Base-by-base conservation (phyloP, 2,888 invertebrate species). In the Strigamia transsilvanica region DNA sequence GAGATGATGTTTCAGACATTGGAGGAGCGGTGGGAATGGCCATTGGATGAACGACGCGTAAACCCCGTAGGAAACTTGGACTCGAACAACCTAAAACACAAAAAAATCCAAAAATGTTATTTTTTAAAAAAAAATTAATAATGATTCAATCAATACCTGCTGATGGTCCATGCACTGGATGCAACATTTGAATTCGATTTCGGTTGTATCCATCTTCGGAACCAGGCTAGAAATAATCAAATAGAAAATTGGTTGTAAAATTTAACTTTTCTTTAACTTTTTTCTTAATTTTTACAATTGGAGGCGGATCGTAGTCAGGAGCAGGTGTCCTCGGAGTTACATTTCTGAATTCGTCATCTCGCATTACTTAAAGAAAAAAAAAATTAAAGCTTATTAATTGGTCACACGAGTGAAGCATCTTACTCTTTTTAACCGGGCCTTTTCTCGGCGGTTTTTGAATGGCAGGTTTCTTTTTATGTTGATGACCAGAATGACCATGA, bases 11-110 rank as follows among this genome's bases (percentile, higher is more conserved):
- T 73, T 83, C 83, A 13, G 83, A 80, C 80, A 83, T 80, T n/a
- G 83, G 82, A 10, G 83, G 83, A 6, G 83, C 83, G 46, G 83
- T 83, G 23, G 83, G 83, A 81, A 83, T 82, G 23, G 83, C 80
- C 34, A 83, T 82, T 21, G 83, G 83, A 79, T 83, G 83, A 15
- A 82, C 81, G n/a, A 81, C 61, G 10, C 83, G 61, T 79, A 83
- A 66, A 18, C 83, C 83, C 51, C 82, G 38, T n/a, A 82, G 51
- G 51, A 82, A 82, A 23, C 77, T 77, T 32, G 82, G 82, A 78
- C 82, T 82, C 56, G 77, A 41, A 78, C 82, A 73, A 21, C 82
- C 82, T 82, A 15, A 10, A 32, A 4, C 21, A 12, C 38, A 38
- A 9, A 38, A 38, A 34, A 7, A 10, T 10, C 4, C 34, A 34